Percentiles rank a stretch among this genome's conserved stretches.
phyloP scores from a whole-genome alignment of 2,797 vertebrate species.

The Enteromius fasciolatus region DNA sequence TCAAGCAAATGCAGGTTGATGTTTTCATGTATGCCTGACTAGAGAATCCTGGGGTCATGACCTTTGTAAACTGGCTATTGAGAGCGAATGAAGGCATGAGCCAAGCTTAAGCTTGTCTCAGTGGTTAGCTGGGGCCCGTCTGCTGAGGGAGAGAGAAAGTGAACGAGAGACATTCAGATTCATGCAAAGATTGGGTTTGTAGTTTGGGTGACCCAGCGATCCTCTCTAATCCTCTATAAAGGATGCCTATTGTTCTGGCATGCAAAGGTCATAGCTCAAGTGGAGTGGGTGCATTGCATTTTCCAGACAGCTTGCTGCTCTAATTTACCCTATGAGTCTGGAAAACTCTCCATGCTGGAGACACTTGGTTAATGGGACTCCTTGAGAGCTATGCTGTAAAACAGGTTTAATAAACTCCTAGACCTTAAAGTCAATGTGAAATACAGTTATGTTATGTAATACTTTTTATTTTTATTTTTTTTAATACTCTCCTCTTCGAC shows the following conservation, averaged over 20 bases:
- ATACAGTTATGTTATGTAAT: background rate
- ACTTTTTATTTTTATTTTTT: too few species aligned
- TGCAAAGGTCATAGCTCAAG: conserved; percentile 49
- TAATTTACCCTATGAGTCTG: conserved; percentile 22
- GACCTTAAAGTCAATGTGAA: background rate
- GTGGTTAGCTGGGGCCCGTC: background rate
- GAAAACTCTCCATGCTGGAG: conserved; percentile 11
- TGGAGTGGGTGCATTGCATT: conserved; percentile 46
- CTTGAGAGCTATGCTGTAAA: background rate
- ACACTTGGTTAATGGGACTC: background rate
- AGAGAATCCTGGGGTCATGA: conserved; percentile 13
- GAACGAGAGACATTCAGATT: conserved; percentile 2
- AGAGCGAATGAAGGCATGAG: conserved; percentile 6
- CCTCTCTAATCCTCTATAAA: conserved; percentile 56
- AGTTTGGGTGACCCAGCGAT: conserved; percentile 36
- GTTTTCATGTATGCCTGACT: conserved; percentile 7
- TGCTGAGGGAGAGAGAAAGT: background rate
- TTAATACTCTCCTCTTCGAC: background rate
- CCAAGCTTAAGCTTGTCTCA: conserved; percentile 29
- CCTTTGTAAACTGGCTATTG: conserved; percentile 30
- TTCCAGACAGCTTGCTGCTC: conserved; percentile 41
- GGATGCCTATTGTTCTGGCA: conserved; percentile 44
- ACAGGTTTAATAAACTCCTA: background rate
- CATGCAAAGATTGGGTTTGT: conserved; percentile 21
- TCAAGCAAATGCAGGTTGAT: conserved; percentile 8